phyloP scores from a whole-genome alignment of 2,888 invertebrate species.

The Drosophila phalerata region DNA sequence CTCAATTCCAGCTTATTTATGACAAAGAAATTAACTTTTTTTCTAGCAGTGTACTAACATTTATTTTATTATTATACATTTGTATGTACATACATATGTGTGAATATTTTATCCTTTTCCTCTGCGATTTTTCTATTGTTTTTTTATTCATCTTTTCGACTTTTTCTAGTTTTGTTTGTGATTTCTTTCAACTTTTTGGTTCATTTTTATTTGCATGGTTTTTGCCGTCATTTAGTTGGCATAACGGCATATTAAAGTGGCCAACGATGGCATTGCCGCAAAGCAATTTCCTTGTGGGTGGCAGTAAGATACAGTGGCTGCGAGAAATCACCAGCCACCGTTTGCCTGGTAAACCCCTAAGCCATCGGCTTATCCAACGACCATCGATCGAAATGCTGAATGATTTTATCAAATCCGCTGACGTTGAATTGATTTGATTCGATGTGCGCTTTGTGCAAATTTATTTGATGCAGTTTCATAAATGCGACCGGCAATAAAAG shows the following conservation, averaged over 20 bases:
- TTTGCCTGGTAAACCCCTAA: background rate
- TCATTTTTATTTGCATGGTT: constrained; percentile 30
- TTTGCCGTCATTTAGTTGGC: constrained; percentile 46
- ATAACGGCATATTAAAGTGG: constrained; percentile 59
- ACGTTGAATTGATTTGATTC: constrained; percentile 74
- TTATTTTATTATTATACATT: constrained; percentile 15
- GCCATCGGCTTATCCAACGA: constrained; percentile 30
- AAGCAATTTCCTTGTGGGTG: constrained; percentile 48
- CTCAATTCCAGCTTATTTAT: too few species aligned
- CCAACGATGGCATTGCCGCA: constrained; percentile 45
- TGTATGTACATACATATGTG: constrained; percentile 19
- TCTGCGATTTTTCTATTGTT: constrained; percentile 17
- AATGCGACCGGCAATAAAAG: constrained; percentile 60
- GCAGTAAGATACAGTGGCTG: constrained; percentile 8
- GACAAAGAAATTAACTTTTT: too few species aligned
- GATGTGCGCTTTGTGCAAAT: constrained; percentile 75
- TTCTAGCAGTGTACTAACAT: background rate
- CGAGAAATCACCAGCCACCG: background rate
- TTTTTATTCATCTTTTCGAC: constrained; percentile 15
- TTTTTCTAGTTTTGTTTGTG: background rate
- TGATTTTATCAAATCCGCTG: constrained; percentile 74
- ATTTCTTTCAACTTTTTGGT: constrained; percentile 4
- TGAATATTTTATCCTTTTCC: constrained; percentile 41
- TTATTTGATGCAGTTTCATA: constrained; percentile 73
- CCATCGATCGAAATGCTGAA: constrained; percentile 49